These are phyloP conservation scores for Nesospiza acunhae DNA, from an alignment of 2,113 vertebrate species.

Conservation along the genomic window DNA sequence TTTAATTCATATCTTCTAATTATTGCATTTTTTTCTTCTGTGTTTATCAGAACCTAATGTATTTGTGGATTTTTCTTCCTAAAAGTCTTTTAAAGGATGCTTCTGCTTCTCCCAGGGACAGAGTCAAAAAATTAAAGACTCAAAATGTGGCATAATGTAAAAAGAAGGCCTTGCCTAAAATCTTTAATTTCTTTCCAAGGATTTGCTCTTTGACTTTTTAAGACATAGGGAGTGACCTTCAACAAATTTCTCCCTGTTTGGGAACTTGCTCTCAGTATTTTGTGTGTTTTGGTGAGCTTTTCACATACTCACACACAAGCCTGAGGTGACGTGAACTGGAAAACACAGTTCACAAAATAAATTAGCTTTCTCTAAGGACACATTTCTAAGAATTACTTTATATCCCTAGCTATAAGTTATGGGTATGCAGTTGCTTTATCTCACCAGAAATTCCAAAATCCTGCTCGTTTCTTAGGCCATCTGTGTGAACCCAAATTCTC, in stretches of 20 bases:
- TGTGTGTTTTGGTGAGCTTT: background rate
- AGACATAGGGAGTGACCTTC: background rate
- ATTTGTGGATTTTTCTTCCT: background rate
- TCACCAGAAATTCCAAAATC: background rate
- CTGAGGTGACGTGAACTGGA: background rate
- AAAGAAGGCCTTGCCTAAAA: background rate
- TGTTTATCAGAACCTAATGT: background rate
- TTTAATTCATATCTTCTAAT: background rate
- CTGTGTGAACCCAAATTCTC: background rate
- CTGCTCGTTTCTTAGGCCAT: background rate
- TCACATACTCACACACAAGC: background rate
- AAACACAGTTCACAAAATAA: background rate
- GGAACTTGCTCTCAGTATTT: background rate
- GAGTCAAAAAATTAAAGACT: background rate
- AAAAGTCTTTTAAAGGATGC: background rate
- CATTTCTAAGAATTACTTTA: background rate
- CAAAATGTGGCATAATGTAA: background rate
- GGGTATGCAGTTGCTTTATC: background rate
- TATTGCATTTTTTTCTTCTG: background rate
- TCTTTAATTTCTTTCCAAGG: background rate
- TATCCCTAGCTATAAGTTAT: background rate
- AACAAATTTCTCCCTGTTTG: background rate
- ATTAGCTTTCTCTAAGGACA: background rate
- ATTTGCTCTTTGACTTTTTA: background rate
- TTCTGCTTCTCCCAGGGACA: background rate